Base-by-base conservation (phyloP, 2,888 invertebrate species). In the Xanthorhoe spadicearia region DNA sequence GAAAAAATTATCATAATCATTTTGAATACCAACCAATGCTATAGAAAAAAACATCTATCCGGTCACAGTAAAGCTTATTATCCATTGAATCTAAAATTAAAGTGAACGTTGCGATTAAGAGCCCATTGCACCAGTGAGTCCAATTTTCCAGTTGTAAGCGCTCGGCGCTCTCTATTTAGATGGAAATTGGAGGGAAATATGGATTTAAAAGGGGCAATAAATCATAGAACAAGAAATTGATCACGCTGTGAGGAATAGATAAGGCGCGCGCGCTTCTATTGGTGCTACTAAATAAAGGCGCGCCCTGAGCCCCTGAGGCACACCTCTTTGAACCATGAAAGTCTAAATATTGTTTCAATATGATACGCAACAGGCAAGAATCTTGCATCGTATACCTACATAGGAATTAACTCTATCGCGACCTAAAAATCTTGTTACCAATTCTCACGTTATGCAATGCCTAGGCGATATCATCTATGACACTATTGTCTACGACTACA, bases 111-210 rank as follows among this genome's bases (percentile, higher is more conserved):
- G 2, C 10, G 13, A 35, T 49, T 54, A 51, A 73, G 74, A 69
- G 73, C 72, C 73, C 77, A 23, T 78, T 70, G 79, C 80, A 78
- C 75, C 79, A 70, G 69, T 59, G 66, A 70, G 70, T 74, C 76
- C 76, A 81, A 83, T 83, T 84, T 83, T 83, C 80, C 79, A 79
- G 74, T 64, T 71, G 66, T 66, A 67, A 77, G 77, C 76, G 71
- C 72, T 66, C 68, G 63, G 53, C 66, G 66, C n/a, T 62, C 61
- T 72, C 72, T 51, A 66, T 62, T 51, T 53, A 46, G 54, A 61
- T 58, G 54, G 32, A 55, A 54, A 62, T 38, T 38, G 17, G 17
- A 32, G 7, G 52, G 52, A 53, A 66, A 57, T 61, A 35, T 53
- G 49, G 19, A 49, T 61, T 54, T 66, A 48, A 63, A n/a, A n/a